Percentiles rank a stretch among this genome's conserved stretches.
Evolutionary conservation across 2,888 invertebrate genomes (phyloP).

Genomic region (Gymnoscelis rufifasciata): DNA sequence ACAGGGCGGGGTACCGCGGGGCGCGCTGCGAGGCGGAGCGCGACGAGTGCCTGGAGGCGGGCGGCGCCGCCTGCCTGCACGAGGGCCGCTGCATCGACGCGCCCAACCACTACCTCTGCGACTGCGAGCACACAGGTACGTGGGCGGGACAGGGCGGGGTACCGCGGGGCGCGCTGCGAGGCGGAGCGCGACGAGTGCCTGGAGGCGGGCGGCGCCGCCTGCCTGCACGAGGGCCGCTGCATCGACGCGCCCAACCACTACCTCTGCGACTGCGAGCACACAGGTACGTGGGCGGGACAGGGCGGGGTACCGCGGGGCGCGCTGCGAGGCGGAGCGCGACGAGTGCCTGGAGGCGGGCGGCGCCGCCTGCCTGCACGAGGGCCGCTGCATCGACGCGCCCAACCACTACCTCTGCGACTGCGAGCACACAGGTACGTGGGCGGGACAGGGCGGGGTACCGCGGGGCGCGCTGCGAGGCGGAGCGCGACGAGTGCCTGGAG

Average conservation of each 20-base stretch:
- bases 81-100: slow-evolving; percentile 85
- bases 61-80: slow-evolving; percentile 83
- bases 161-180: slow-evolving; percentile 40
- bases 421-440: slow-evolving; percentile 23
- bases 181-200: slow-evolving; percentile 86
- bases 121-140: slow-evolving; percentile 70
- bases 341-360: slow-evolving; percentile 81
- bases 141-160: slow-evolving; percentile 82
- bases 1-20: slow-evolving; percentile 85
- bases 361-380: slow-evolving; percentile 85
- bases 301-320: slow-evolving; percentile 77
- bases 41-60: slow-evolving; percentile 83
- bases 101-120: slow-evolving; percentile 82
- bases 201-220: slow-evolving; percentile 76
- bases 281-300: slow-evolving; percentile 68
- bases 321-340: slow-evolving; percentile 78
- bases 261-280: slow-evolving; percentile 82
- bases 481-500: slow-evolving; percentile 86
- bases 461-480: slow-evolving; percentile 31
- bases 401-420: slow-evolving; percentile 86
- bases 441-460: slow-evolving; percentile 84
- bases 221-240: slow-evolving; percentile 86
- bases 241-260: slow-evolving; percentile 81
- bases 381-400: slow-evolving; percentile 83
- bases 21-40: slow-evolving; percentile 85